Evolutionary conservation across 2,797 vertebrate species (phyloP), one percentile per base, ranked within the genome.

Genomic region (Morus bassanus): DNA sequence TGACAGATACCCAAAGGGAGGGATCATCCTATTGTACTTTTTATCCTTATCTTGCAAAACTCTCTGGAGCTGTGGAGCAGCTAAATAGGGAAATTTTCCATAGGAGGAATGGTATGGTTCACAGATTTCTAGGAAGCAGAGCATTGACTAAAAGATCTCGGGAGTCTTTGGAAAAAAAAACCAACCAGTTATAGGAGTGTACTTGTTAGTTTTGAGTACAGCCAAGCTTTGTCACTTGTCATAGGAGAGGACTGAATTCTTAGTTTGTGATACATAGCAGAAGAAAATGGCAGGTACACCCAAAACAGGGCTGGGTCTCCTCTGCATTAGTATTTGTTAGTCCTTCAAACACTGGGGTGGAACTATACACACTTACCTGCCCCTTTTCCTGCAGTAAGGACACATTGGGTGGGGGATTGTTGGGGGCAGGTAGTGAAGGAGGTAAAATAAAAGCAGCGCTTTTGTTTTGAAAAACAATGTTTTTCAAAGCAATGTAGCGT

Each of bases 401-500:
- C 72, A 39, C 64, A 21, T 1, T 74, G 68, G 60, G 43, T 57
- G 54, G 31, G 45, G n/a, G 35, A 45, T 5, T 41, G 64, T n/a
- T 89, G 59, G 50, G 61, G 46, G 35, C 23, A 65, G 24, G 68
- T 59, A 54, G 41, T 46, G 60, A 89, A 89, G 50, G 78, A 83
- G 33, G 33, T 63, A 61, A 89, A 93, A 74, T n/a, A 94, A 94
- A 94, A 92, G 63, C 68, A 88, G 82, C 7, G 3, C 60, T 75
- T 91, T 50, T 93, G 72, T 95, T 95, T 95, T 51, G 73, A 39
- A 91, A 91, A 93, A 65, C 72, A 77, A 10, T 85, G 48, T 30
- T 92, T 95, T 75, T 79, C 78, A 89, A 86, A 92, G 73, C 63
- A 94, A 13, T 59, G 65, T 83, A 80, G 78, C 1, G 2, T 94